Percentiles rank a stretch among this genome's conserved stretches.
These are phyloP conservation scores for Malacoraja senta DNA, from an alignment of 2,797 vertebrate species.

Conservation along the genomic window DNA sequence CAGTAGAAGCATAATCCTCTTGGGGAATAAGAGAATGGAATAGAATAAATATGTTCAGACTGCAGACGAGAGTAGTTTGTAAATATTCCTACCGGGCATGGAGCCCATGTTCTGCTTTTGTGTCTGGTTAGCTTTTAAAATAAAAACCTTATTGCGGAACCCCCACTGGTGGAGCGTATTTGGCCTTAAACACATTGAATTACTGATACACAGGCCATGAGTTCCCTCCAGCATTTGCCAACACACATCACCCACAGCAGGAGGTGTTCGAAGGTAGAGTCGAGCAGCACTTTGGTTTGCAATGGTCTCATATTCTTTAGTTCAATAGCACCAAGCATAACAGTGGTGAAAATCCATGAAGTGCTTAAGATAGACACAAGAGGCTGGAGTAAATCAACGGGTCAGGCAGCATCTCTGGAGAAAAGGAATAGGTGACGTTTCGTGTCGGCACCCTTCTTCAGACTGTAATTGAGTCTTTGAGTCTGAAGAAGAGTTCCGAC, in stretches of 20 bases:
- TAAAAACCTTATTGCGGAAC: neutral
- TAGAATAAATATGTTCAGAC: neutral
- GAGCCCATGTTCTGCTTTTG: neutral
- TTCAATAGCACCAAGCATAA: neutral
- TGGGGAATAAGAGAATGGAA: neutral
- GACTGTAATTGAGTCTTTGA: too few species aligned
- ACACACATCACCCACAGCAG: neutral
- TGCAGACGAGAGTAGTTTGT: neutral
- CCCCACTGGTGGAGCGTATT: too few species aligned
- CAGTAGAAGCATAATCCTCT: neutral
- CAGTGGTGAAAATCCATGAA: neutral
- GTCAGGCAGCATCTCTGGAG: too few species aligned
- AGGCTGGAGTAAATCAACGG: too few species aligned
- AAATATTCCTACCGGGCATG: neutral
- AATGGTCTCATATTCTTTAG: neutral
- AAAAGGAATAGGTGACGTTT: too few species aligned
- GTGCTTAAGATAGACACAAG: neutral
- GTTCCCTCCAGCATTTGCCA: neutral
- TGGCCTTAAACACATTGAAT: neutral
- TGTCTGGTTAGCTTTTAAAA: neutral
- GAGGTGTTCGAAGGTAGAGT: constrained; percentile 5
- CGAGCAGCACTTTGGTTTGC: neutral
- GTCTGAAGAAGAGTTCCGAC: too few species aligned
- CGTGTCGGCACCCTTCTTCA: too few species aligned
- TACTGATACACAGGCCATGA: neutral